Percentiles rank a stretch among this genome's conserved stretches.
phyloP scores from a whole-genome alignment of 1,140 invertebrate genomes.

The Elymnias hypermnestra region DNA sequence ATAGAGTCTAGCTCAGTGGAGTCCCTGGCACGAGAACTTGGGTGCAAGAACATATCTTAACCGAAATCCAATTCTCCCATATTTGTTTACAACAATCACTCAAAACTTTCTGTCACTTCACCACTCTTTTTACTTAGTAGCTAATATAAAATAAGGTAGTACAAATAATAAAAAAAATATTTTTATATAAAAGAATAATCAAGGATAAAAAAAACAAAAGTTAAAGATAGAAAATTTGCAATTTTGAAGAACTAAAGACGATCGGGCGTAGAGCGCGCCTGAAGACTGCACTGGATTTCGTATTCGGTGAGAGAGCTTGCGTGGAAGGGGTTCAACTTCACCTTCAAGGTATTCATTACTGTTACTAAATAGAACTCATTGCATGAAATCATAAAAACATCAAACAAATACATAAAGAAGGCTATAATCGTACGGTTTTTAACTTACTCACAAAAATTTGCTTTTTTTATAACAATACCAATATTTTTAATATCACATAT shows the following conservation, averaged over 20 bases:
- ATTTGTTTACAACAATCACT: conserved; percentile 31
- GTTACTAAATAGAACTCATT: neutral
- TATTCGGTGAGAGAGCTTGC: conserved; percentile 22
- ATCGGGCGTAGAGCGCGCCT: conserved; percentile 29
- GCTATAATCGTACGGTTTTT: too few relatives aligned
- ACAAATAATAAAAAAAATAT: too few relatives aligned
- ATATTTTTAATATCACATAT: too few relatives aligned
- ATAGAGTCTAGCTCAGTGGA: conserved; percentile 59
- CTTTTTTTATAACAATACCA: too few relatives aligned
- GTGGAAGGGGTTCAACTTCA: conserved; percentile 35
- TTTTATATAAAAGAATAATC: too few relatives aligned
- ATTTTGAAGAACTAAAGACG: conserved; percentile 18
- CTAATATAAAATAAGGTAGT: too few relatives aligned
- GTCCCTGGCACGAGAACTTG: conserved; percentile 60
- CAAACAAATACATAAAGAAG: too few relatives aligned
- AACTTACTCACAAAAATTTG: too few relatives aligned
- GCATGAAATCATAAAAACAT: too few relatives aligned
- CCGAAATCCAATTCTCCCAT: conserved; percentile 65
- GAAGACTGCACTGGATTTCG: conserved; percentile 40
- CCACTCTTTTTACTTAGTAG: too few relatives aligned
- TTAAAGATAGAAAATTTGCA: too few relatives aligned
- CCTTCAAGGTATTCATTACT: conserved; percentile 10
- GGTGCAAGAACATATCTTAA: conserved; percentile 69
- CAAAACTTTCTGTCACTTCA: too few relatives aligned
- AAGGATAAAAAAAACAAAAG: conserved; percentile 6